Evolutionary conservation across 2,113 vertebrate species (phyloP).

Genomic region (Bostrychus sinensis): DNA sequence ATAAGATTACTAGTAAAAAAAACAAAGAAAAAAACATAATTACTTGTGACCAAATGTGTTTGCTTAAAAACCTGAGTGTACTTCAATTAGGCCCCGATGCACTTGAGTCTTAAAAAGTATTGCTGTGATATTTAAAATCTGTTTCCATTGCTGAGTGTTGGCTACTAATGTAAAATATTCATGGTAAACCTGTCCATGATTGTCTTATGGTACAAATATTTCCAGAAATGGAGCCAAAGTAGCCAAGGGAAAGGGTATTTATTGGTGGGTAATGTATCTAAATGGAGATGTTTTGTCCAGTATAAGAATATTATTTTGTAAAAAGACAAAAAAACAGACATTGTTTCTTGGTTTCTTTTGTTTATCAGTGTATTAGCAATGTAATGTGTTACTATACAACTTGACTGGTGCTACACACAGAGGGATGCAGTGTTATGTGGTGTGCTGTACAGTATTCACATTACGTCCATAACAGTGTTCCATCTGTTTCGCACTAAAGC

Average conservation of each 20-base stretch:
- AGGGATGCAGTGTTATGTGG: constrained; percentile 61
- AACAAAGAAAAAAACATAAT: constrained; percentile 32
- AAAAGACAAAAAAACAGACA: constrained; percentile 54
- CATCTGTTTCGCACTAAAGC: constrained; percentile 52
- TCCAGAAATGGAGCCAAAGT: constrained; percentile 61
- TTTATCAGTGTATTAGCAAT: constrained; percentile 61
- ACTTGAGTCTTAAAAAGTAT: constrained; percentile 78
- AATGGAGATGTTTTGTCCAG: constrained; percentile 62
- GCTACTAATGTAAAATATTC: constrained; percentile 45
- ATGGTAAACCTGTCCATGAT: constrained; percentile 44
- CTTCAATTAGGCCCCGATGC: constrained; percentile 61
- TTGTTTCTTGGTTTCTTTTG: constrained; percentile 56
- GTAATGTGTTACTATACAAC: constrained; percentile 63
- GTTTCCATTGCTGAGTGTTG: constrained; percentile 54
- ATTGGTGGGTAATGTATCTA: constrained; percentile 69
- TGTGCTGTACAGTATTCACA: constrained; percentile 66
- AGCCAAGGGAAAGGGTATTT: constrained; percentile 74
- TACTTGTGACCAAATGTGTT: constrained; percentile 73
- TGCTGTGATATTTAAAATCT: constrained; percentile 65
- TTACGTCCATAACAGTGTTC: constrained; percentile 60
- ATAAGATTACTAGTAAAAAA: no score
- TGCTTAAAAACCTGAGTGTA: constrained; percentile 45
- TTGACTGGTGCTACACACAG: constrained; percentile 71
- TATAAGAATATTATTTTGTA: constrained; percentile 58
- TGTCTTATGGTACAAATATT: constrained; percentile 73